Conservation (phyloP, 1,140 invertebrate species). For the Phymorhynchus buccinoides region DNA sequence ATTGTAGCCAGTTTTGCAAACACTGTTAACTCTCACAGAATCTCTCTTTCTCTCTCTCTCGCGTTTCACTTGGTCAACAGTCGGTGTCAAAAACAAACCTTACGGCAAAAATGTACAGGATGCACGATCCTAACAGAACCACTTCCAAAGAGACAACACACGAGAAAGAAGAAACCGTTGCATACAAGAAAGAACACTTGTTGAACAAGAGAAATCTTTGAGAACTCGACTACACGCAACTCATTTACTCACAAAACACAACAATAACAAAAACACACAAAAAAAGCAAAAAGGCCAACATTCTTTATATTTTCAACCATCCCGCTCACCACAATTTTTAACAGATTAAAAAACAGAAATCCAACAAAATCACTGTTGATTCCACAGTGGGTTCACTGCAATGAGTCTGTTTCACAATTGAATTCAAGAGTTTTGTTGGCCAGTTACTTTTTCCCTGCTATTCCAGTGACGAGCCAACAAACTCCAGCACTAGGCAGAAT, state of each 20-base stretch:
- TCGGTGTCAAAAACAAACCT: not conserved
- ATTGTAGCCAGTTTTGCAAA: too few species aligned
- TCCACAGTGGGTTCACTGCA: not conserved
- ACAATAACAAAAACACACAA: not conserved
- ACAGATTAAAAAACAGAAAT: not conserved
- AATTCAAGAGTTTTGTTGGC: not conserved
- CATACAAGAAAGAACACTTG: constrained; percentile 31
- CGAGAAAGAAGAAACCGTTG: constrained; percentile 6
- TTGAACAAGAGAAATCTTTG: constrained; percentile 3
- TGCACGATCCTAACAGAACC: not conserved
- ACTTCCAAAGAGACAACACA: not conserved
- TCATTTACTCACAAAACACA: too few species aligned
- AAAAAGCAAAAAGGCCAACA: not conserved
- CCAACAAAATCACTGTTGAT: not conserved
- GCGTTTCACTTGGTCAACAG: constrained; percentile 2
- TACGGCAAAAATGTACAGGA: not conserved
- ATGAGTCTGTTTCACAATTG: not conserved
- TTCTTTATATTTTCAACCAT: not conserved
- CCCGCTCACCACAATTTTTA: not conserved
- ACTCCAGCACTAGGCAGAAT: not conserved
- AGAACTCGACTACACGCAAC: not conserved
- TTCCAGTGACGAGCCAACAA: not conserved
- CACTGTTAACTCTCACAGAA: too few species aligned
- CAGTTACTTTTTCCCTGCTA: not conserved
- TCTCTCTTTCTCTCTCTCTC: not conserved